A percentile compares a stretch with the other conserved stretches of the same genome.
These are phyloP conservation scores for Ladona fulva DNA, from an alignment of 1,140 invertebrate genomes.

Conservation along the genomic window DNA sequence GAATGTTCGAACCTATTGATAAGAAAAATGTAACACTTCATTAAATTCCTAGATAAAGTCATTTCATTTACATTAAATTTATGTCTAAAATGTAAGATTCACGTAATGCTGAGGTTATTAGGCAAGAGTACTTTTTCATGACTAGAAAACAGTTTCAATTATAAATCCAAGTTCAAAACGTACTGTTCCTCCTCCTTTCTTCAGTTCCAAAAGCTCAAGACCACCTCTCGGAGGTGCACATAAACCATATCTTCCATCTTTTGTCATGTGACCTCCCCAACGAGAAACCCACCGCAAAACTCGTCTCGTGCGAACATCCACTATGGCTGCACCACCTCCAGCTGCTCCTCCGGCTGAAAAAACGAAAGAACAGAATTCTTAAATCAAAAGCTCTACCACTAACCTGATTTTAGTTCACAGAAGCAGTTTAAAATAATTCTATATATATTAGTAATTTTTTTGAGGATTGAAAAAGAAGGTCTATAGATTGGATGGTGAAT, in stretches of 20 bases:
- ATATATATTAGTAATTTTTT: too few relatives aligned
- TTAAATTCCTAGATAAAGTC: too few relatives aligned
- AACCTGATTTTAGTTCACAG: too few relatives aligned
- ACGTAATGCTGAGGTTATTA: too few relatives aligned
- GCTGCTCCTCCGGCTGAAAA: background rate
- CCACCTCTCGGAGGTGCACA: constrained; percentile 88
- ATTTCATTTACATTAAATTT: too few relatives aligned
- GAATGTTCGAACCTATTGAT: constrained; percentile 60
- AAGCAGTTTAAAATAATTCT: too few relatives aligned
- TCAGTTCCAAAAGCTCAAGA: constrained; percentile 78
- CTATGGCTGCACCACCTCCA: background rate
- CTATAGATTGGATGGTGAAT: too few relatives aligned
- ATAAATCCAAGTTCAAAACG: background rate
- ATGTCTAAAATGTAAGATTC: too few relatives aligned
- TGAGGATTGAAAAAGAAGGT: too few relatives aligned
- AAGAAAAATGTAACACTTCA: background rate
- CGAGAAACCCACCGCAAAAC: constrained; percentile 56
- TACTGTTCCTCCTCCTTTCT: constrained; percentile 55
- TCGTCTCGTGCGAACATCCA: background rate
- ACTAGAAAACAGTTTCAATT: too few relatives aligned
- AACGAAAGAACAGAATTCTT: background rate
- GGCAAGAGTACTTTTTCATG: too few relatives aligned
- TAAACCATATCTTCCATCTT: constrained; percentile 82
- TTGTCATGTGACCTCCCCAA: constrained; percentile 74
- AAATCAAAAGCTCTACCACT: too few relatives aligned